Evolutionary conservation across 2,113 vertebrate genomes (phyloP), one percentile per base, ranked within the genome.

Genomic region (Phalacrocorax aristotelis): DNA sequence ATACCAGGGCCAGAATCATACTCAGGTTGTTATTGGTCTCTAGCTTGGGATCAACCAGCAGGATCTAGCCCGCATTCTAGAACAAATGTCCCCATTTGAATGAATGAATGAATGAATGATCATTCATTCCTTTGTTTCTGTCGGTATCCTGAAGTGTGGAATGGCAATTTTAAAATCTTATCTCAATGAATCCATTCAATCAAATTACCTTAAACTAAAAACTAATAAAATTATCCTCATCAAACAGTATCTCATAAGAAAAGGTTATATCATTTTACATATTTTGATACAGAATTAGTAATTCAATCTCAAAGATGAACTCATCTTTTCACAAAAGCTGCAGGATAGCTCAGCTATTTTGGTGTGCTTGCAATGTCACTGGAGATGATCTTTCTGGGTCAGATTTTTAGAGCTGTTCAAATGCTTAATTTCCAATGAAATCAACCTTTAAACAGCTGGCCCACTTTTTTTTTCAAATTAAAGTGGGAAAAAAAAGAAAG

Each of bases 161-260:
- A 75, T 46, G 51, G 19, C 83, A 70, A 57, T 72, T 78, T 58
- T 4, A 92, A 95, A 94, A 95, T 92, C 71, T 64, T 52, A 51
- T 64, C 87, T 96, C 83, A 66, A 36, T 25, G 30, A 89, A 77
- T 44, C 61, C 15, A 61, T 83, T 87, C 38, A 83, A 83, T 49
- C 71, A 92, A 96, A 90, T 87, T 94, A 64, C 20, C 15, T 93
- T 91, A 92, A 83, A 96, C 36, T 88, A 87, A 86, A 81, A 95
- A 91, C 34, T 60, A 81, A 90, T 90, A 72, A 75, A 92, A 79
- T 78, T 83, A 92, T 48, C 76, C 66, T 95, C 58, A 74, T 74
- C 66, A 91, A 77, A 92, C 48, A 94, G 36, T 34, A 89, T 55
- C 18, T 89, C 46, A n/a, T 66, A 42, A 84, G 83, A 78, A 52